Evolutionary conservation across 2,797 vertebrate genomes (phyloP), one percentile per base, ranked within the genome.

Genomic region (Prionace glauca): DNA sequence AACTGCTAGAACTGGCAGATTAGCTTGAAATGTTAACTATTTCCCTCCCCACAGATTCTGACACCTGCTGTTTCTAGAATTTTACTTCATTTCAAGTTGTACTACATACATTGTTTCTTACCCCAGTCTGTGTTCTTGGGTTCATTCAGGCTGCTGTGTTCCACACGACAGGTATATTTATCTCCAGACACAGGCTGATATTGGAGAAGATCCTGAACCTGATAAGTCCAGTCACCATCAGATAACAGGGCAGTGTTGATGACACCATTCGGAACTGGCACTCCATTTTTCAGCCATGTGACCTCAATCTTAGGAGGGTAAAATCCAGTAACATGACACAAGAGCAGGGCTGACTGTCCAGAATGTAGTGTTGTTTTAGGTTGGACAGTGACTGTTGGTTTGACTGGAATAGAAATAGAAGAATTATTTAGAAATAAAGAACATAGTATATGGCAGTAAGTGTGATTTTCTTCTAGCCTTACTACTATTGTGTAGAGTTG

Each of bases 191-290:
- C 96, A 29, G 98, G 97, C 10, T 96, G 97, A 22, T 96, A 96
- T 87, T 97, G 97, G 96, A 98, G 96, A 41, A n/a, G 11, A 11
- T 97, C 97, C 95, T 97, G 96, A 0, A 97, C 96, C 96, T 98
- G 98, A 94, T 98, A 97, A 0, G 97, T 97, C 97, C 98, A 98
- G 95, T 98, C 97, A 60, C 97, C 98, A 79, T 97, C 96, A 87
- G 97, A 36, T 96, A 97, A 95, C n/a, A 96, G 96, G 0, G 96
- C 96, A 9, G 96, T 97, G 77, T 95, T 96, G 0, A 65, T 96
- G 96, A 97, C 96, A 84, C 96, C 96, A 14, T 97, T 96, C 1
- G 95, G 72, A 29, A 97, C 22, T 3, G 94, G 67, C 11, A 96
- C 12, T 32, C 97, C 97, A 0, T 98, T 96, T 72, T 96, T 98